Evolutionary conservation across 2,888 invertebrate genomes (phyloP), one percentile per base, ranked within the genome.

Genomic region (Eutolmus rufibarbis): DNA sequence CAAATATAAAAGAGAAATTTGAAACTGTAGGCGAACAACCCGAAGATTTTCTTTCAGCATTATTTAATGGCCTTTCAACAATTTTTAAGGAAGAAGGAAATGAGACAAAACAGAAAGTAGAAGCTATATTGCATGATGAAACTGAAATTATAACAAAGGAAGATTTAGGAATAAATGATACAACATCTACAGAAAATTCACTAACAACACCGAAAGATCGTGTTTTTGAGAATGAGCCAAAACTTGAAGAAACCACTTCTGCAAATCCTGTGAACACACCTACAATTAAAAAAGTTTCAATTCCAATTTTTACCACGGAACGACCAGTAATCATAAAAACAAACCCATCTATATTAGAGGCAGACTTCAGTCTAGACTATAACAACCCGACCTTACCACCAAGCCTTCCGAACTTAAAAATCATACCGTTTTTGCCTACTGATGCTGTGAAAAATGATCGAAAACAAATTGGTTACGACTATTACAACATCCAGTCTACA

Each of bases 361-460:
- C 94, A 86, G 94, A 95, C 89, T 95, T 95, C 89, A 95, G 95
- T 89, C 95, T 95, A 90, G 96, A 96, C 90, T 96, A 96, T 90
- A 94, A 93, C 84, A 95, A 95, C 89, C 95, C 95, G 0, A 95
- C 96, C 0, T 91, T 97, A 87, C 97, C 97, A 1, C 97, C 97
- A n/a, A 96, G 96, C 12, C 91, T 97, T 87, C 97, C 97, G 0
- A 97, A 97, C 92, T 93, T 97, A 82, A 97, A 97, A 91, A 97
- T 97, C 85, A 97, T 97, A 90, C 97, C 97, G 8, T 97, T 97
- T 91, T 95, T 97, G 88, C 97, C 97, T 43, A 96, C 97, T 5
- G 97, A 97, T 91, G 97, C 97, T 1, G 95, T 97, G 16, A 94
- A 89, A 88, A 89, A 88, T 56, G 81, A 91, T 81, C 89, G 90